Percentiles rank a stretch among this genome's conserved stretches.
Evolutionary conservation across 2,113 vertebrate species (phyloP).

Genomic region (Bujurquina vittata): DNA sequence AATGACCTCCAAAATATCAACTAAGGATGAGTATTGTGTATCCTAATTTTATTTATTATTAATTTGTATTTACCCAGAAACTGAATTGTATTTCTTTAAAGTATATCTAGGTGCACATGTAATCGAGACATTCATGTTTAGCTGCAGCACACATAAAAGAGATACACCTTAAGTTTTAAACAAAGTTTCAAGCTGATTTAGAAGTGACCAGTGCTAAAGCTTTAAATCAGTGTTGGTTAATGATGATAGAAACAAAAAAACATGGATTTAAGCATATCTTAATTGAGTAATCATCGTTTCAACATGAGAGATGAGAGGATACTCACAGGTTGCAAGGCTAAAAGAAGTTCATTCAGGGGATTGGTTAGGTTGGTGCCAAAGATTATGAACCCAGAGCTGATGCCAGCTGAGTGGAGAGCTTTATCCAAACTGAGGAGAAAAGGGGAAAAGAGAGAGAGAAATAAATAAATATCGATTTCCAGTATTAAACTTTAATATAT

Average conservation of each 20-base stretch:
- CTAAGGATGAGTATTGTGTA: not conserved
- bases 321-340: constrained; percentile 94
- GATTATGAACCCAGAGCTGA: constrained; percentile 93
- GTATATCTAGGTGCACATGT: not conserved
- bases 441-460: constrained; percentile 6
- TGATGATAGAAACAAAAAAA: constrained; percentile 42
- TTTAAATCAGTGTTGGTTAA: constrained; percentile 20
- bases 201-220: constrained; percentile 5
- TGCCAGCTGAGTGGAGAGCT: constrained; percentile 95
- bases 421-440: constrained; percentile 75
- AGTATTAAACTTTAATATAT: not conserved
- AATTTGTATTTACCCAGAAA: not conserved
- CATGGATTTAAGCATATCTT: constrained; percentile 45
- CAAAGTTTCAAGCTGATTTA: not conserved
- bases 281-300: constrained; percentile 49
- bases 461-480: not conserved
- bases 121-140: not conserved
- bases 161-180: constrained; percentile 8
- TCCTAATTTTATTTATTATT: not conserved
- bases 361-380: constrained; percentile 97
- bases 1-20: not conserved
- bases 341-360: constrained; percentile 94
- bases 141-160: not conserved
- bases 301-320: constrained; percentile 34
- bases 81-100: not conserved